Evolutionary conservation across 2,888 invertebrate genomes (phyloP).

Genomic region (Drosophila nr. medialis): DNA sequence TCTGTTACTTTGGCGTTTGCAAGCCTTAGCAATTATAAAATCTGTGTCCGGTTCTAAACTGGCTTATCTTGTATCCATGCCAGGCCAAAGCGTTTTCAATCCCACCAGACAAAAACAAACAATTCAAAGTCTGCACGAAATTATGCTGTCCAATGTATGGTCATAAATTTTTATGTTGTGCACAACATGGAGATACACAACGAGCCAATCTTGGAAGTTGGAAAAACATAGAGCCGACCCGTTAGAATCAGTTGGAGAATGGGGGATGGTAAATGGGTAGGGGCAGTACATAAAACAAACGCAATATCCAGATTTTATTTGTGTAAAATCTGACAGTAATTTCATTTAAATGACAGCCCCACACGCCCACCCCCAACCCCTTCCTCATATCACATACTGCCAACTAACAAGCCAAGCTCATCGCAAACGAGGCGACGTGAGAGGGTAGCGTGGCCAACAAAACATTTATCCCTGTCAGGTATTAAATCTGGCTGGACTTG

Average conservation of each 20-base stretch:
- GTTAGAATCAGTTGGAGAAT: slow-evolving; percentile 33
- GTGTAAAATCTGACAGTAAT: slow-evolving; percentile 78
- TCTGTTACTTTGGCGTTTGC: not conserved
- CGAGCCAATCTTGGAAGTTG: slow-evolving; percentile 33
- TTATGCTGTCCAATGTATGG: slow-evolving; percentile 71
- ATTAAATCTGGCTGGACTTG: slow-evolving; percentile 68
- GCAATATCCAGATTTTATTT: slow-evolving; percentile 77
- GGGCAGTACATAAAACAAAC: slow-evolving; percentile 71
- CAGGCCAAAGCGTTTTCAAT: slow-evolving; percentile 44
- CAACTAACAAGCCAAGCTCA: slow-evolving; percentile 42
- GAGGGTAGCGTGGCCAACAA: slow-evolving; percentile 41
- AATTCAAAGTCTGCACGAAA: slow-evolving; percentile 62
- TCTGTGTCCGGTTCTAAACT: slow-evolving; percentile 19
- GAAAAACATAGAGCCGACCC: slow-evolving; percentile 37
- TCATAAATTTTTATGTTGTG: slow-evolving; percentile 71
- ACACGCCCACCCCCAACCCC: slow-evolving; percentile 23
- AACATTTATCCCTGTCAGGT: slow-evolving; percentile 80
- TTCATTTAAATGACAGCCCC: slow-evolving; percentile 77
- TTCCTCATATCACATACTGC: slow-evolving; percentile 22
- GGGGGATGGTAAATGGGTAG: slow-evolving; percentile 4
- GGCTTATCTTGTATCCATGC: slow-evolving; percentile 38
- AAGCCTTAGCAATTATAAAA: not conserved
- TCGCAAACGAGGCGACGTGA: slow-evolving; percentile 29
- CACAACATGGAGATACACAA: slow-evolving; percentile 42
- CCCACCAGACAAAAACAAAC: slow-evolving; percentile 15